These are phyloP conservation scores for Dryomyza anilis DNA, from an alignment of 2,888 invertebrate species.

Conservation along the genomic window DNA sequence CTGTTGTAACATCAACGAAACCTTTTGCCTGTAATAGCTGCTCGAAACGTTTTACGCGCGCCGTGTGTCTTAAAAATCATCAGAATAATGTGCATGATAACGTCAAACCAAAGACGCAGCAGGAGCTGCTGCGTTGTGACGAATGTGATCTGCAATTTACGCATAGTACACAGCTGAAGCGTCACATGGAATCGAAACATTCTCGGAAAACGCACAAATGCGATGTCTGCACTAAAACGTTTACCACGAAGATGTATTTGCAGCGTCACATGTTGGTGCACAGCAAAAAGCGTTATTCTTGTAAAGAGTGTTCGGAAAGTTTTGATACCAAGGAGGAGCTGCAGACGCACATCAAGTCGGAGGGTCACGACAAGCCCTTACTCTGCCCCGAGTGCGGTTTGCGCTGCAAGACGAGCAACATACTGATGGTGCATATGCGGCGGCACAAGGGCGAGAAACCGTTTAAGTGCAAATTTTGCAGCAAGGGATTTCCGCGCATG, in stretches of 20 bases:
- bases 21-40: constrained; percentile 58
- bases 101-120: too few species aligned
- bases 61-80: constrained; percentile 40
- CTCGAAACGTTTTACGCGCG: constrained; percentile 56
- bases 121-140: constrained; percentile 37
- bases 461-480: constrained; percentile 65
- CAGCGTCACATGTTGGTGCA: constrained; percentile 60
- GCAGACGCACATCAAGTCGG: constrained; percentile 63
- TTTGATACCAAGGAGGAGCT: constrained; percentile 62
- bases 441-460: constrained; percentile 64
- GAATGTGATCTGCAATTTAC: constrained; percentile 55
- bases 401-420: constrained; percentile 63
- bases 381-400: constrained; percentile 65
- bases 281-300: constrained; percentile 44
- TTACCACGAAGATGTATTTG: constrained; percentile 63
- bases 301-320: constrained; percentile 49
- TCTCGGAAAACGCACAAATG: constrained; percentile 38
- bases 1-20: too few species aligned
- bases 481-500: constrained; percentile 64
- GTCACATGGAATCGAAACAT: constrained; percentile 33
- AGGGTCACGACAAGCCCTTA: constrained; percentile 63
- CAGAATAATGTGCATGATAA: constrained; percentile 10
- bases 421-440: constrained; percentile 63
- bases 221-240: constrained; percentile 47
- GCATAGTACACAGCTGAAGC: constrained; percentile 26